Evolutionary conservation across 2,113 vertebrate species (phyloP).

Genomic region (Tichodroma muraria): DNA sequence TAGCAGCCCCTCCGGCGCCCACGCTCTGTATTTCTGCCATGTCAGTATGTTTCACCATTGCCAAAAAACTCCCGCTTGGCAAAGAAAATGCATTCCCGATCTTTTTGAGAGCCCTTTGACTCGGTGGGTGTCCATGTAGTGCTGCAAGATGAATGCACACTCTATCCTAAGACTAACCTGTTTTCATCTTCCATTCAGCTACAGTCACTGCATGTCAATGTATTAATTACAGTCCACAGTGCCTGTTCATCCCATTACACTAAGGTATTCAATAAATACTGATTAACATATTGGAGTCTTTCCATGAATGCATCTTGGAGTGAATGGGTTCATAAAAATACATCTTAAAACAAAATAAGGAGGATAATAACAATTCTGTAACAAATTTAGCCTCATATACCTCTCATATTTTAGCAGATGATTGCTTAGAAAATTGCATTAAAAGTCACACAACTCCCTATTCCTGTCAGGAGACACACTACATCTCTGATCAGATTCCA

Average conservation of each 20-base stretch:
- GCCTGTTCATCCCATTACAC: not conserved
- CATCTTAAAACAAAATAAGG: not conserved
- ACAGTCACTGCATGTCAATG: not conserved
- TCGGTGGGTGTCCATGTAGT: not conserved
- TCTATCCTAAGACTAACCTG: not conserved
- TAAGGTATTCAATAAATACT: constrained; percentile 30
- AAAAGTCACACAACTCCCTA: not conserved
- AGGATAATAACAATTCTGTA: not conserved
- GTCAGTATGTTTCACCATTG: not conserved
- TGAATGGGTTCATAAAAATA: not conserved
- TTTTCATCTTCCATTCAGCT: constrained; percentile 7
- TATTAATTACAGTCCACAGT: not conserved
- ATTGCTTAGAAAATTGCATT: not conserved
- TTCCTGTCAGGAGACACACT: not conserved
- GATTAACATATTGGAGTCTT: not conserved
- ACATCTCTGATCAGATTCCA: not conserved
- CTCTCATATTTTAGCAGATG: not conserved
- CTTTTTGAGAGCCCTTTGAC: not conserved
- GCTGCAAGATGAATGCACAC: not conserved
- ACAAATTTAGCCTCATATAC: not conserved
- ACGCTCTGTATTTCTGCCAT: not conserved
- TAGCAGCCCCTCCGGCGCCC: not conserved
- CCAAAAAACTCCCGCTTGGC: not conserved
- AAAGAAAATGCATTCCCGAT: not conserved
- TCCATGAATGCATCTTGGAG: not conserved